Percentiles rank a stretch among this genome's conserved stretches.
phyloP scores from a whole-genome alignment of 2,888 invertebrate species.

The Troilus luridus region DNA sequence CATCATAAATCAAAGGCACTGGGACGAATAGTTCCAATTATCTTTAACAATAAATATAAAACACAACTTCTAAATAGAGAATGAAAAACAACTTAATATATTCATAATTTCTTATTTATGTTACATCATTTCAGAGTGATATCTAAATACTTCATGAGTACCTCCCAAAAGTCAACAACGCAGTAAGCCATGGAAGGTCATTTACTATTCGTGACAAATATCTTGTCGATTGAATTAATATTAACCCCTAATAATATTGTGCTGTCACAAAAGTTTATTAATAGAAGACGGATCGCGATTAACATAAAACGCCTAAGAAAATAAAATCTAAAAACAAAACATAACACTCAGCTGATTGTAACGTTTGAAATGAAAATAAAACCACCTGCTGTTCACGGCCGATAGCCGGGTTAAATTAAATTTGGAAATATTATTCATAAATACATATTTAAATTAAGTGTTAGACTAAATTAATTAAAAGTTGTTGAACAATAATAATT shows the following conservation, averaged over 20 bases:
- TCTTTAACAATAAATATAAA: conserved; percentile 12
- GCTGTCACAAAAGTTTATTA: not conserved
- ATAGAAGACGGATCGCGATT: not conserved
- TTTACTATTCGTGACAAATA: conserved; percentile 42
- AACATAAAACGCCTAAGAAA: conserved; percentile 1
- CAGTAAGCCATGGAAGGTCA: conserved; percentile 56
- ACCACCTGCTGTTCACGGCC: conserved; percentile 36
- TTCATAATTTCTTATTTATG: not conserved
- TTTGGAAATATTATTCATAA: not conserved
- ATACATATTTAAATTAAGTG: not conserved
- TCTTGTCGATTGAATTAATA: not conserved
- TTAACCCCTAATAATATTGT: not conserved
- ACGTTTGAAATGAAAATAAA: conserved; percentile 41
- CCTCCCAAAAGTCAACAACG: conserved; percentile 52
- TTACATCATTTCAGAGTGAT: not conserved
- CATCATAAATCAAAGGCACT: conserved; percentile 24
- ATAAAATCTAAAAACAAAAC: conserved; percentile 49
- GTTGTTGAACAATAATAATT: not conserved
- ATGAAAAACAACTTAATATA: not conserved
- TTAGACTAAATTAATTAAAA: not conserved
- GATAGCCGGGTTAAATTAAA: conserved; percentile 29
- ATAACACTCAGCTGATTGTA: conserved; percentile 32
- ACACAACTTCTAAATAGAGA: not conserved
- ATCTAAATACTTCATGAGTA: conserved; percentile 50
- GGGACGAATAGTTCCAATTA: not conserved